Conservation (phyloP, 2,797 vertebrate genomes). For the Rhinella marina region DNA sequence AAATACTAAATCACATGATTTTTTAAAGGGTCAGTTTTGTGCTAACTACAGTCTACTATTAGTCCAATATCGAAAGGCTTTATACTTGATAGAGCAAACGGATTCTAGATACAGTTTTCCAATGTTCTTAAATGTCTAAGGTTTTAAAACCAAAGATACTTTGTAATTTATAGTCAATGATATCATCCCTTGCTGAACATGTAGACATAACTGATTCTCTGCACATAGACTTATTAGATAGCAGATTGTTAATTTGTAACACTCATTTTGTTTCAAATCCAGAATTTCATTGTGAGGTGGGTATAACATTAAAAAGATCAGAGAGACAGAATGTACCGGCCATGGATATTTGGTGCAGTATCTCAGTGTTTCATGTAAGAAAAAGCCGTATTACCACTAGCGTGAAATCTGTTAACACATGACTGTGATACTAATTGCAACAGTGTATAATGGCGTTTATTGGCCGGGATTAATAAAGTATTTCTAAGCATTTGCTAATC, state of each 20-base stretch:
- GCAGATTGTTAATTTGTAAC: neutral
- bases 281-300: neutral
- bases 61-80: too few species aligned
- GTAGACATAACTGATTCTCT: neutral
- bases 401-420: neutral
- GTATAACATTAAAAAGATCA: neutral
- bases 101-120: neutral
- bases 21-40: too few species aligned
- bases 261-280: neutral
- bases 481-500: constrained; percentile 12
- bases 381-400: neutral
- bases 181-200: neutral
- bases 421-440: constrained; percentile 20
- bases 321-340: neutral
- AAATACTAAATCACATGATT: too few species aligned
- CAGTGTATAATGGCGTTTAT: constrained; percentile 13
- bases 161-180: too few species aligned
- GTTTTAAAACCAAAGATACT: neutral
- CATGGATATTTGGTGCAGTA: neutral
- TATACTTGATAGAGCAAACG: too few species aligned
- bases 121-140: neutral
- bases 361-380: neutral
- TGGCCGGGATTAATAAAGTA: constrained; percentile 26
- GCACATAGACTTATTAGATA: neutral
- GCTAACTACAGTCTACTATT: neutral